Percentiles rank a stretch among this genome's conserved stretches.
Conservation (phyloP, 2,888 invertebrate species). For the Sinelater perroti region DNA sequence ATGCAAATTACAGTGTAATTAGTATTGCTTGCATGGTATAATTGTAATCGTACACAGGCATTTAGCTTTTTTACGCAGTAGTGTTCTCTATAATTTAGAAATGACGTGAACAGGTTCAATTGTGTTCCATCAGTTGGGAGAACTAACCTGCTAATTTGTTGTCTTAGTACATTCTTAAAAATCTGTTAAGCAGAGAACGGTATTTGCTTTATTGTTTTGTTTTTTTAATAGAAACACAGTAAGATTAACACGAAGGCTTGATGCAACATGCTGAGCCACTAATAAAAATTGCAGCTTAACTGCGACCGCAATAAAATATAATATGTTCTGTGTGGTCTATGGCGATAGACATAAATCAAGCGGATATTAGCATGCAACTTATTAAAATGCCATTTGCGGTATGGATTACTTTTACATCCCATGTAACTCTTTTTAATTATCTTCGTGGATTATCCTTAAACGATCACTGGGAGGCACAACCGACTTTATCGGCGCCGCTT, state of each 20-base stretch:
- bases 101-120: neutral
- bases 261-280: slow-evolving; percentile 1
- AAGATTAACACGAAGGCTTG: no score
- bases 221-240: no score
- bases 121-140: no score
- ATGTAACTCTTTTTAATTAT: slow-evolving; percentile 35
- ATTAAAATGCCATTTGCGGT: slow-evolving; percentile 29
- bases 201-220: no score
- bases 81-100: slow-evolving; percentile 13
- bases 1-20: slow-evolving; percentile 25
- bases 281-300: slow-evolving; percentile 17
- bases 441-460: slow-evolving; percentile 22
- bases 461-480: slow-evolving; percentile 18
- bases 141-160: neutral
- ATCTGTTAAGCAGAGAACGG: no score
- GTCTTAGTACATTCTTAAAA: neutral
- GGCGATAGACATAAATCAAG: slow-evolving; percentile 30
- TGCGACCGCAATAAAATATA: no score
- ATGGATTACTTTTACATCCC: slow-evolving; percentile 9
- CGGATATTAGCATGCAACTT: slow-evolving; percentile 17
- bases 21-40: slow-evolving; percentile 22
- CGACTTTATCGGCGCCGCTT: slow-evolving; percentile 11
- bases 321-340: slow-evolving; percentile 23
- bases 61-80: slow-evolving; percentile 13
- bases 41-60: slow-evolving; percentile 15